These are phyloP conservation scores for Hydrotaea diabolus DNA, from an alignment of 2,888 invertebrate species.

Conservation along the genomic window DNA sequence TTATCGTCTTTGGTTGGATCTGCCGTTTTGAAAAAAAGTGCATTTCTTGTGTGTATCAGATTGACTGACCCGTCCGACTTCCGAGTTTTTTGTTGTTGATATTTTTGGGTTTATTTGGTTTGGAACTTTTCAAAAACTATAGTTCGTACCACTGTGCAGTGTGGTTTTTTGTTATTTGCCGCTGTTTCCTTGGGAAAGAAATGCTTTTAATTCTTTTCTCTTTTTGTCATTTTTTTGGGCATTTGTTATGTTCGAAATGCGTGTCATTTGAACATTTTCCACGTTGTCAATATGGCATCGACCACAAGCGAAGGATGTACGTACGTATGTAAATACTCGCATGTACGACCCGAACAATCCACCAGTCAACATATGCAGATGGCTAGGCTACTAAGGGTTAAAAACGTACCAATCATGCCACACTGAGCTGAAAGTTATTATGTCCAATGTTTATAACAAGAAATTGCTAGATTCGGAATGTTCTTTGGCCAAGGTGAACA, in stretches of 20 bases:
- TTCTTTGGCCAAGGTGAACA: slow-evolving; percentile 8
- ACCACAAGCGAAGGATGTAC: neutral
- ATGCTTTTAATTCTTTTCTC: neutral
- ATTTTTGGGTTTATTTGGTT: too few relatives aligned
- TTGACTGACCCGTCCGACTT: too few relatives aligned
- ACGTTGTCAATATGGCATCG: slow-evolving; percentile 2
- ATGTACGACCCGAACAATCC: neutral
- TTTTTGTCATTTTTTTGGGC: slow-evolving; percentile 22
- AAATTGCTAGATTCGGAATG: neutral
- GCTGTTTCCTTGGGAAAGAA: neutral
- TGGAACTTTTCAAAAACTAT: too few relatives aligned
- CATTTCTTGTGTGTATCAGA: too few relatives aligned
- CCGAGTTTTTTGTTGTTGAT: too few relatives aligned
- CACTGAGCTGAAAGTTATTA: slow-evolving; percentile 5
- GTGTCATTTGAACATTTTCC: slow-evolving; percentile 61
- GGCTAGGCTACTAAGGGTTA: slow-evolving; percentile 59
- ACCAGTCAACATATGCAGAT: neutral
- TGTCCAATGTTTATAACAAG: slow-evolving; percentile 7
- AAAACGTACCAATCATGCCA: neutral
- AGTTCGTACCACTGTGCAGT: neutral
- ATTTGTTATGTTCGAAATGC: slow-evolving; percentile 58
- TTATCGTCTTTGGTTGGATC: too few relatives aligned
- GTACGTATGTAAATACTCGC: neutral
- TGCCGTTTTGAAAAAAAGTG: too few relatives aligned
- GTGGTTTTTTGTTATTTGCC: neutral